Percentiles rank a stretch among this genome's conserved stretches.
These are phyloP conservation scores for Malacosoma neustria DNA, from an alignment of 2,888 invertebrate species.

Conservation along the genomic window DNA sequence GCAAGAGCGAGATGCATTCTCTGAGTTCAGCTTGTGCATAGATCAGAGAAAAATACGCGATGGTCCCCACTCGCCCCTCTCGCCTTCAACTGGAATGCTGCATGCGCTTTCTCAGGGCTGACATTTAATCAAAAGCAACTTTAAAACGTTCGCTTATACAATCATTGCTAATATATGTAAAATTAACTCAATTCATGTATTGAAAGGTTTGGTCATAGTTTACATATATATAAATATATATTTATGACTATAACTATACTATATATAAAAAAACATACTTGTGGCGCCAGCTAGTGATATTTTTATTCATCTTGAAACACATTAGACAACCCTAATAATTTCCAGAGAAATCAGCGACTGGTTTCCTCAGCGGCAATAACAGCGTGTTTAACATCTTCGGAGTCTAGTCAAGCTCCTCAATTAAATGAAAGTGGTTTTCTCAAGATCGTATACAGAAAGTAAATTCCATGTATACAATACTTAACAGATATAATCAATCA, in stretches of 20 bases:
- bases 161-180: too few species aligned
- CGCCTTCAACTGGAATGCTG: neutral
- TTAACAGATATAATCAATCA: too few species aligned
- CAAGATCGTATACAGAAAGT: slow-evolving; percentile 14
- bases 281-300: too few species aligned
- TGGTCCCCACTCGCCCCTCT: neutral
- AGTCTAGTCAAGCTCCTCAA: slow-evolving; percentile 19
- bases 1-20: slow-evolving; percentile 14
- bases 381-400: slow-evolving; percentile 26
- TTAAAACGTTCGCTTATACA: too few species aligned
- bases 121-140: too few species aligned
- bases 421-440: slow-evolving; percentile 39
- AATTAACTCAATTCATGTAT: too few species aligned
- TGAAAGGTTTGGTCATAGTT: too few species aligned
- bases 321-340: neutral
- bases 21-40: slow-evolving; percentile 20
- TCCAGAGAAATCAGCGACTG: neutral
- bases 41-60: slow-evolving; percentile 22
- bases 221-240: too few species aligned
- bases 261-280: too few species aligned
- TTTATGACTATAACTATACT: too few species aligned
- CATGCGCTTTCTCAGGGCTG: neutral
- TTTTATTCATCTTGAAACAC: too few species aligned
- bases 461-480: too few species aligned
- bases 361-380: slow-evolving; percentile 21